A percentile compares a stretch with the other conserved stretches of the same genome.
phyloP scores from a whole-genome alignment of 2,888 invertebrate genomes.

The Escarpia spicata region DNA sequence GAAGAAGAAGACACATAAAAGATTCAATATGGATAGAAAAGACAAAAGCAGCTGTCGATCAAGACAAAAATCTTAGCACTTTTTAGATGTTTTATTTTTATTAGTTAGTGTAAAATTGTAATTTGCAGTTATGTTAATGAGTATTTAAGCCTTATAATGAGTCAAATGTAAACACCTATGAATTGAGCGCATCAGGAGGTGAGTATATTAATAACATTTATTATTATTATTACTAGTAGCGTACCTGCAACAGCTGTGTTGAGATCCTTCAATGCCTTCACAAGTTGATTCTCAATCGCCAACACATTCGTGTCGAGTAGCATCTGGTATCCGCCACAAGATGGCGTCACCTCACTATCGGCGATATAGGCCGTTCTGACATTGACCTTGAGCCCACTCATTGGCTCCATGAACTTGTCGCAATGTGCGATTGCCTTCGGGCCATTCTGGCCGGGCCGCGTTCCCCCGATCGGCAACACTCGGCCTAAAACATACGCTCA shows the following conservation, averaged over 20 bases:
- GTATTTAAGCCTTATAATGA: no score
- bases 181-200: not conserved
- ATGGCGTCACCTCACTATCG: slow-evolving; percentile 50
- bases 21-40: no score
- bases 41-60: no score
- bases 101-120: no score
- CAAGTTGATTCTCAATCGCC: slow-evolving; percentile 55
- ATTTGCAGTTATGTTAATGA: no score
- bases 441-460: slow-evolving; percentile 41
- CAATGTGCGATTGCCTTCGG: slow-evolving; percentile 55
- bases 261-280: slow-evolving; percentile 51
- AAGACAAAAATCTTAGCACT: no score
- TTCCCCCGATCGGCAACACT: slow-evolving; percentile 59
- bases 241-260: slow-evolving; percentile 53
- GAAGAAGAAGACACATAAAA: no score
- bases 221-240: slow-evolving; percentile 20
- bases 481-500: slow-evolving; percentile 42
- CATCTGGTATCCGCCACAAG: slow-evolving; percentile 58
- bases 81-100: no score
- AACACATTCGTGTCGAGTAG: slow-evolving; percentile 55
- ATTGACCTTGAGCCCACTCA: slow-evolving; percentile 52
- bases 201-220: not conserved
- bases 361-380: slow-evolving; percentile 52
- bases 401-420: slow-evolving; percentile 51
- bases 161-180: no score